phyloP scores from a whole-genome alignment of 2,113 vertebrate species.

The Synodontis membranacea region DNA sequence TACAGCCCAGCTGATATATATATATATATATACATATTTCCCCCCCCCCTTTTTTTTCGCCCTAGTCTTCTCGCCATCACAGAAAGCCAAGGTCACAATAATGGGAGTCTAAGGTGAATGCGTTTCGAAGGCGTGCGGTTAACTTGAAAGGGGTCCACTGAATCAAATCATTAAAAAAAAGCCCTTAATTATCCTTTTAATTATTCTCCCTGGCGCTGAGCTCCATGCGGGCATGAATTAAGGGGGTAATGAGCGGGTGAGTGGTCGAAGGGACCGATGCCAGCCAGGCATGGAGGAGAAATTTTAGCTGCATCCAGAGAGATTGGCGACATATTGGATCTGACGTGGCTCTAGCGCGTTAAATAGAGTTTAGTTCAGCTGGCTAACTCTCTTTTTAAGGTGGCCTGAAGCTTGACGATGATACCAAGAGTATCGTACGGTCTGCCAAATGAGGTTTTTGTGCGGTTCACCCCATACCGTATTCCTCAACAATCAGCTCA shows the following conservation, averaged over 20 bases:
- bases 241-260: constrained; percentile 64
- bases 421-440: not conserved
- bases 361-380: constrained; percentile 50
- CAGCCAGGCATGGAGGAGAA: constrained; percentile 69
- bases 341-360: constrained; percentile 24
- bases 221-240: constrained; percentile 62
- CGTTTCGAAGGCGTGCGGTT: constrained; percentile 66
- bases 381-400: constrained; percentile 55
- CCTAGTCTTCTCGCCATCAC: constrained; percentile 53
- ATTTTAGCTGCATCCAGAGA: constrained; percentile 68
- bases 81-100: constrained; percentile 79
- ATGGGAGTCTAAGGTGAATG: constrained; percentile 78
- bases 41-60: constrained; percentile 56
- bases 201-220: constrained; percentile 73
- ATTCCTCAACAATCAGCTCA: not conserved
- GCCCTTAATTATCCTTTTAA: constrained; percentile 80
- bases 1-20: constrained; percentile 58
- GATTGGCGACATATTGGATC: constrained; percentile 64
- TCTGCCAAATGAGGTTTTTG: not conserved
- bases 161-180: constrained; percentile 82
- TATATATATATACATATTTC: no score
- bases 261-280: constrained; percentile 62
- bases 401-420: constrained; percentile 44
- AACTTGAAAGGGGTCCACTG: constrained; percentile 69
- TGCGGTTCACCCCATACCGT: not conserved